phyloP scores from a whole-genome alignment of 2,888 invertebrate species.

The Orthosia gothica region DNA sequence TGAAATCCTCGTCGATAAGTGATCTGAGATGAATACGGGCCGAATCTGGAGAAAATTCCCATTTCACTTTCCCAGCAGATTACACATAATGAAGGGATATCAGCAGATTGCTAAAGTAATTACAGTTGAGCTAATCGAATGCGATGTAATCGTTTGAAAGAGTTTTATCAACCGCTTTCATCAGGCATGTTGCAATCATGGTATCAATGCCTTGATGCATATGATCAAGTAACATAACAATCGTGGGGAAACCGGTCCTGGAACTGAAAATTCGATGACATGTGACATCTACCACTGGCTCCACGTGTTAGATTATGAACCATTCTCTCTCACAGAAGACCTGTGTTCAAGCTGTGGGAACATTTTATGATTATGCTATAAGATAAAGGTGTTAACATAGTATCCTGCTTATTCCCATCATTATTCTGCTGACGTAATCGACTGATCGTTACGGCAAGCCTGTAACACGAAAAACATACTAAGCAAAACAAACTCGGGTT shows the following conservation, averaged over 20 bases:
- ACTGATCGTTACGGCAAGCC: neutral
- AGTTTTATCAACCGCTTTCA: slow-evolving; percentile 50
- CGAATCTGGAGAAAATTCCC: slow-evolving; percentile 17
- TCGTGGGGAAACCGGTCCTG: no score
- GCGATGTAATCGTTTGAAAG: slow-evolving; percentile 42
- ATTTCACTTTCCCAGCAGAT: slow-evolving; percentile 34
- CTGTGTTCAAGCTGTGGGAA: no score
- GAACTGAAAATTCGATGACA: no score
- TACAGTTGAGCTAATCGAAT: slow-evolving; percentile 42
- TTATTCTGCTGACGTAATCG: neutral
- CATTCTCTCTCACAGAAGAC: no score
- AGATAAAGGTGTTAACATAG: no score
- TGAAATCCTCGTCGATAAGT: neutral
- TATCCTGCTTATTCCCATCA: no score
- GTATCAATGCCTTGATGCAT: slow-evolving; percentile 5
- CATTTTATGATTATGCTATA: no score
- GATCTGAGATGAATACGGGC: neutral
- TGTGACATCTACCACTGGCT: no score
- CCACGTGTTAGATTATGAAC: no score
- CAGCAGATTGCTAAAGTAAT: slow-evolving; percentile 37
- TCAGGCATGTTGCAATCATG: slow-evolving; percentile 27
- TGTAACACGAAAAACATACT: slow-evolving; percentile 5
- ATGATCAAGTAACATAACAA: no score
- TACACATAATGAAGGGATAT: slow-evolving; percentile 46
- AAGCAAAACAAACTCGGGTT: slow-evolving; percentile 7